Base-by-base conservation (phyloP, 1,140 invertebrate genomes). In the Zeugodacus cucurbitae region DNA sequence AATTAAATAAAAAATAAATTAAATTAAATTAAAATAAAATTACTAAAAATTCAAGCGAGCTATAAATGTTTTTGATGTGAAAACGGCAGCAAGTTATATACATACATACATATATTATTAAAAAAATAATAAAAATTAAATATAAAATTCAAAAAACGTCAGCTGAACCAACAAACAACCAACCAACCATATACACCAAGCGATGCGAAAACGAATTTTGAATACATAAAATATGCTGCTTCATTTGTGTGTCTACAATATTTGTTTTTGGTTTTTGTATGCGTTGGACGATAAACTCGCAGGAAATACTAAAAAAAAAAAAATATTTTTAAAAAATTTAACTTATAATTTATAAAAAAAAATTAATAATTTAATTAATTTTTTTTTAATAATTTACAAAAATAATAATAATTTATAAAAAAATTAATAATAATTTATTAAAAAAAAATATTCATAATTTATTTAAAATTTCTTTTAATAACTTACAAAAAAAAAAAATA, bases 161-260 rank as follows among this genome's bases (percentile, higher is more conserved):
- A 48, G 74, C 74, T 82, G n/a, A 82, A 48, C n/a, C 41, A 29
- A 20, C 22, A 82, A 41, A n/a, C n/a, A n/a, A n/a, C n/a, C 37
- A 82, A 54, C 41, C 74, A 70, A 70, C 32, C 26, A 26, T 82
- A 82, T 82, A 82, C 74, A 82, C 41, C 74, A 82, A 48, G 41
- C 74, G 20, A 48, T 29, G 74, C 74, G 70, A 41, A 54, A 82
- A 82, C 74, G 74, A 82, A 82, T 82, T 82, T 82, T 82, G 22
- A 82, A 82, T 48, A 82, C 26, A 82, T 10, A 82, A 82, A 48
- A 82, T 26, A 48, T 26, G 44, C 22, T 20, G 67, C 67, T 74
- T 74, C n/a, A 74, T 22, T 74, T 74, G 29, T 74, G 67, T 74
- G 32, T n/a, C 26, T 62, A 26, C 6, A 62, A 54, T 41, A 32